phyloP scores from a whole-genome alignment of 2,888 invertebrate species.

The Oscheius sp. region DNA sequence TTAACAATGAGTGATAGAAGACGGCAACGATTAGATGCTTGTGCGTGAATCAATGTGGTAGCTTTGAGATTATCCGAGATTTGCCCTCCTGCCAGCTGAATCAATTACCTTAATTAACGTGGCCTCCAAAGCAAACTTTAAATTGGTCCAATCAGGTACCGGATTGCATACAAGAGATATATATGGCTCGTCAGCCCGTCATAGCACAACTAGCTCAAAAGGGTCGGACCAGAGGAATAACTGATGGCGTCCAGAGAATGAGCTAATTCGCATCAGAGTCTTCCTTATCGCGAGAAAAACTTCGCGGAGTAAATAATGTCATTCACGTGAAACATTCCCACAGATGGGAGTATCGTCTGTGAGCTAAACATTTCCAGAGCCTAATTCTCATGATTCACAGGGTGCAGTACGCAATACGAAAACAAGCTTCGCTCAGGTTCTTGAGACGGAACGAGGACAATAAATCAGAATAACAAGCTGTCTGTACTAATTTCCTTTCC shows the following conservation, averaged over 20 bases:
- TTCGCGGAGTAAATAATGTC: conserved; percentile 1
- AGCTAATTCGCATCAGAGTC: conserved; percentile 21
- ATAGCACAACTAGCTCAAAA: neutral
- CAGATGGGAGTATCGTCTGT: too few relatives aligned
- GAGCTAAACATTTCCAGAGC: too few relatives aligned
- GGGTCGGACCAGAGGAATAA: neutral
- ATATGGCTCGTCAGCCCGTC: neutral
- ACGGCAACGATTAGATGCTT: conserved; percentile 4
- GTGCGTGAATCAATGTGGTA: conserved; percentile 31
- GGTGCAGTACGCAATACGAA: too few relatives aligned
- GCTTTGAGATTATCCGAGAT: conserved; percentile 36
- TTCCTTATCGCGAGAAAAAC: conserved; percentile 1
- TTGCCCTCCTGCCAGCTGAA: conserved; percentile 29
- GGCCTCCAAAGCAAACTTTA: conserved; percentile 15
- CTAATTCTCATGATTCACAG: too few relatives aligned
- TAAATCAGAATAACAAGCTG: too few relatives aligned
- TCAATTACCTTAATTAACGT: conserved; percentile 37
- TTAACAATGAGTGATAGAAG: neutral
- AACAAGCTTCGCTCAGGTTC: too few relatives aligned
- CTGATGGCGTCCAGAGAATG: neutral
- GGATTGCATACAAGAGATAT: conserved; percentile 15
- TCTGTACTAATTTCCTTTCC: too few relatives aligned
- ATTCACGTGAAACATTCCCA: neutral
- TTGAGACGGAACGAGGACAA: too few relatives aligned
- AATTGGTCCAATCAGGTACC: conserved; percentile 28